phyloP scores from a whole-genome alignment of 2,113 vertebrate species.

The Pyxicephalus adspersus region DNA sequence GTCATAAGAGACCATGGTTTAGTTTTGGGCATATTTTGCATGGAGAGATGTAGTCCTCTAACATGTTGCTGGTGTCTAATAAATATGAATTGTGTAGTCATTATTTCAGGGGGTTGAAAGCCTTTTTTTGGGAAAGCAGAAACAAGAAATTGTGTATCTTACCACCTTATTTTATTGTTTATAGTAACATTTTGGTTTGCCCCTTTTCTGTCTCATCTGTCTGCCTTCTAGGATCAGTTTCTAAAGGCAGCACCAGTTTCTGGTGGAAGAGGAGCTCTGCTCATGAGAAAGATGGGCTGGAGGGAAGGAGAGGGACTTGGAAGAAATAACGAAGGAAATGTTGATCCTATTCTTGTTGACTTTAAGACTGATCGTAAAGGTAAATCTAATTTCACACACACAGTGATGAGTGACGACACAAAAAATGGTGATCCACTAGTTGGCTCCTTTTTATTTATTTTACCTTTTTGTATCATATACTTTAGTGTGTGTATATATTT shows the following conservation, averaged over 20 bases:
- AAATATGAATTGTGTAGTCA: background rate
- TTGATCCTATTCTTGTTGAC: slow-evolving; percentile 94
- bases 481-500: no score
- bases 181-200: slow-evolving; percentile 68
- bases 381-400: slow-evolving; percentile 60
- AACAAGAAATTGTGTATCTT: background rate
- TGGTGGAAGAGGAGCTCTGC: slow-evolving; percentile 93
- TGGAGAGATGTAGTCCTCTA: background rate
- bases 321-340: slow-evolving; percentile 92
- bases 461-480: no score
- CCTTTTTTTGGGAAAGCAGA: background rate
- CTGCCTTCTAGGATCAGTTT: slow-evolving; percentile 93
- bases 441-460: no score
- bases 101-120: background rate
- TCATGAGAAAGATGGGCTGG: slow-evolving; percentile 99
- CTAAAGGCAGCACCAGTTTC: slow-evolving; percentile 92
- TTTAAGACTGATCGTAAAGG: slow-evolving; percentile 98
- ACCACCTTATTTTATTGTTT: background rate
- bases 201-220: slow-evolving; percentile 70
- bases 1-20: background rate
- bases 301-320: slow-evolving; percentile 93
- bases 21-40: background rate
- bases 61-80: background rate
- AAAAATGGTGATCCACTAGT: no score
- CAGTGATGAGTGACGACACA: no score